phyloP scores from a whole-genome alignment of 2,888 invertebrate species.

The Xanthorhoe spadicearia region DNA sequence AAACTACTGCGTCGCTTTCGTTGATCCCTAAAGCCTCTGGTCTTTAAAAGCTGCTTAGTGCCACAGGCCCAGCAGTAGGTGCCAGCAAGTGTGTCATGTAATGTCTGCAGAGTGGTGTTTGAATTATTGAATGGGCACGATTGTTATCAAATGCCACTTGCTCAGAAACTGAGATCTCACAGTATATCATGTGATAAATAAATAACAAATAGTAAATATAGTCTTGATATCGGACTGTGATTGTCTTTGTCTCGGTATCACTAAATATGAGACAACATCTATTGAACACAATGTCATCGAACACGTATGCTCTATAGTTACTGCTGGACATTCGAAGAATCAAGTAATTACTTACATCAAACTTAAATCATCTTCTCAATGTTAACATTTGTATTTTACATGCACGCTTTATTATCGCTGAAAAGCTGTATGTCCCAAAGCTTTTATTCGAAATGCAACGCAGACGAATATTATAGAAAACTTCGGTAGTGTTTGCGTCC shows the following conservation, averaged over 20 bases:
- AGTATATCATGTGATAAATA: background rate
- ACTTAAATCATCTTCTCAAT: no score
- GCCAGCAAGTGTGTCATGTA: conserved; percentile 26
- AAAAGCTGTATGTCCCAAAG: no score
- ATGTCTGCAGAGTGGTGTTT: conserved; percentile 26
- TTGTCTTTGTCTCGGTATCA: background rate
- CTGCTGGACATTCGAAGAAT: no score
- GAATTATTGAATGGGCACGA: conserved; percentile 29
- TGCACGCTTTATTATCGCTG: no score
- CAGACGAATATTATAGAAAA: background rate
- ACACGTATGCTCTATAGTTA: background rate
- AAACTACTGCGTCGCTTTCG: no score
- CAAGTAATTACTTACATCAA: no score
- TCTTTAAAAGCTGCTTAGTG: background rate
- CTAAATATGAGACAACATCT: background rate
- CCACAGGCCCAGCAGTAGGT: conserved; percentile 7
- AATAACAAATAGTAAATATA: background rate
- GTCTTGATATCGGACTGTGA: background rate
- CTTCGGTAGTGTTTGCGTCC: background rate
- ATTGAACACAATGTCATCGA: background rate
- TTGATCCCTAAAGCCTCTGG: no score
- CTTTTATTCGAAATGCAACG: no score
- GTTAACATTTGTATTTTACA: no score
- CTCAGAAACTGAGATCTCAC: conserved; percentile 25
- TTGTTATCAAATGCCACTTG: conserved; percentile 32